phyloP scores from a whole-genome alignment of 92 coral and sea anemone species.

The Zoanthus sociatus region DNA sequence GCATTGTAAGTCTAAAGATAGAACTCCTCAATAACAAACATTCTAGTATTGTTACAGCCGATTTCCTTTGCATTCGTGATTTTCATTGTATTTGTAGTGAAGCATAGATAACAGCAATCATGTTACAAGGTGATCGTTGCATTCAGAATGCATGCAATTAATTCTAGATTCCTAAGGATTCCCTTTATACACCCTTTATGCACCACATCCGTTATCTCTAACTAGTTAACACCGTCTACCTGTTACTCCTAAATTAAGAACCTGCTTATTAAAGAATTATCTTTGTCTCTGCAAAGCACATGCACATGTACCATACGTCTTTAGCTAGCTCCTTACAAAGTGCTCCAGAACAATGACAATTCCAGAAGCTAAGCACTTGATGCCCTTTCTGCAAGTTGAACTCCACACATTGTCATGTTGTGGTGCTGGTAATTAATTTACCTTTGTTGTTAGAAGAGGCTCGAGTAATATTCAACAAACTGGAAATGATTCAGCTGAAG shows the following conservation, averaged over 20 bases:
- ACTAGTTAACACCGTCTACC: not conserved
- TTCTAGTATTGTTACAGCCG: too few species aligned
- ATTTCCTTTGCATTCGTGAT: too few species aligned
- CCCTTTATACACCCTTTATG: not conserved
- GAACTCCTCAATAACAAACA: too few species aligned
- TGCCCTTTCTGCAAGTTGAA: not conserved
- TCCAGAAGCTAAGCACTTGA: not conserved
- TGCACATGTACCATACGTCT: not conserved
- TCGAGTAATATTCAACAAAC: constrained; percentile 25
- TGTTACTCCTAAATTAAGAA: not conserved
- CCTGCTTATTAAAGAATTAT: not conserved
- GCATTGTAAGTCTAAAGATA: constrained; percentile 71
- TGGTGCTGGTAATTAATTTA: not conserved
- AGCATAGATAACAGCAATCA: too few species aligned
- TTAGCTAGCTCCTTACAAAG: not conserved
- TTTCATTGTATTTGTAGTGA: too few species aligned
- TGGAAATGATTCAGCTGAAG: constrained; percentile 61
- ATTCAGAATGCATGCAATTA: too few species aligned
- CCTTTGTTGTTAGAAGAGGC: constrained; percentile 34
- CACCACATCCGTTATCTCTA: not conserved
- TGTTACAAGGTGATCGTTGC: too few species aligned
- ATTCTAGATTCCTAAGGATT: too few species aligned
- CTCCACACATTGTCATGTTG: not conserved
- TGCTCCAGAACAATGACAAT: not conserved
- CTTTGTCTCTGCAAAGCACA: not conserved